Evolutionary conservation across 2,113 vertebrate species (phyloP), one percentile per base, ranked within the genome.

Genomic region (Camelus dromedarius): DNA sequence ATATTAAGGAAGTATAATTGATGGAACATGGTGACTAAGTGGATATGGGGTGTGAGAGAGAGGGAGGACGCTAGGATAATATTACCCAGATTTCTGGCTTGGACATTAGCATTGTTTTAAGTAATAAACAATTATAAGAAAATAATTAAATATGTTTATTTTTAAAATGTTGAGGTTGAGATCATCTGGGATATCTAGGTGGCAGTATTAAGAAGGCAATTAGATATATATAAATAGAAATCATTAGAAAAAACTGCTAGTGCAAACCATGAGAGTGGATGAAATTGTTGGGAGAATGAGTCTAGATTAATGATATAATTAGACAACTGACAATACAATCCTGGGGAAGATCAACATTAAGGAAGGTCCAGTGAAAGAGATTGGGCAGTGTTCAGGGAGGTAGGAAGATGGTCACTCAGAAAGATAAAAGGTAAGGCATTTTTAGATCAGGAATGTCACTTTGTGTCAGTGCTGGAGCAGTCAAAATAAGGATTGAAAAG

Each of bases 131-230:
- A 2, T 77, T 83, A 89, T 67, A 69, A 91, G 15, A 26, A 52
- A 80, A 83, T 9, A 91, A 42, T 75, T 75, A 84, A 93, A 66
- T 89, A 6, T 52, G 19, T 88, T 95, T 76, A 26, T 58, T 85
- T 95, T 58, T 93, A 46, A 84, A 76, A 52, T 91, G 15, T 81
- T 95, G 79, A 82, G 8, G 26, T 89, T 89, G 82, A 95, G 87
- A 81, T 91, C 19, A 16, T 95, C 26, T 91, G 62, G 7, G 5
- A 73, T 95, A 83, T 42, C 26, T 14, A 73, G 26, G 42, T 76
- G 18, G n/a, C 11, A n/a, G 11, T 86, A 81, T 30, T 75, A 28
- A 75, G 35, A 38, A 84, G 66, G 1, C 16, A 96, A 35, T 90
- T 84, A n/a, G 46, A 95, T 85, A 58, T 70, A 76, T n/a, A 92